These are phyloP conservation scores for Euspilapteryx auroguttella DNA, from an alignment of 2,888 invertebrate species.

Conservation along the genomic window DNA sequence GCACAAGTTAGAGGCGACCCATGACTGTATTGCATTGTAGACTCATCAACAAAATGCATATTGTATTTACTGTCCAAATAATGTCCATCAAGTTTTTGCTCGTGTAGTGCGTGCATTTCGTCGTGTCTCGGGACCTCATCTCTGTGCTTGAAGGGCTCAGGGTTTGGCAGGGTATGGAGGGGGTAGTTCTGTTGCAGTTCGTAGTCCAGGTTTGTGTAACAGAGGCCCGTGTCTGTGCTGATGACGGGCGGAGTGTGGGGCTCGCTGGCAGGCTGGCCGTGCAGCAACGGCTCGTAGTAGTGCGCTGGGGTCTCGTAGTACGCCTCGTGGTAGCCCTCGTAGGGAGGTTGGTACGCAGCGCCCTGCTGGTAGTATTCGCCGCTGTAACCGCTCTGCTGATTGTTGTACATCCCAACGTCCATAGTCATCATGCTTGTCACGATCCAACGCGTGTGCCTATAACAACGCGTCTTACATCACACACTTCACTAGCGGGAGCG, in stretches of 20 bases:
- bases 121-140: constrained; percentile 62
- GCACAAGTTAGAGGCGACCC: constrained; percentile 53
- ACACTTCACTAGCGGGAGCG: constrained; percentile 37
- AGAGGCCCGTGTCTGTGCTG: constrained; percentile 82
- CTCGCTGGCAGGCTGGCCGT: constrained; percentile 38
- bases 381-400: constrained; percentile 61
- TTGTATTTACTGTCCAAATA: constrained; percentile 57
- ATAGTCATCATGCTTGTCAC: constrained; percentile 73
- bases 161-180: constrained; percentile 55
- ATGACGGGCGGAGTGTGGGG: constrained; percentile 68
- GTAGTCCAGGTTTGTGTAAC: constrained; percentile 89
- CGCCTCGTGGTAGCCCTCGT: constrained; percentile 46
- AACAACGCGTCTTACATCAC: constrained; percentile 25
- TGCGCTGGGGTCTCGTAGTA: constrained; percentile 49
- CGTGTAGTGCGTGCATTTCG: constrained; percentile 31
- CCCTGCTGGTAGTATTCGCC: constrained; percentile 59
- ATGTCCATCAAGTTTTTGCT: constrained; percentile 47
- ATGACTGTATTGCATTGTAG: constrained; percentile 38
- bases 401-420: constrained; percentile 80
- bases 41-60: constrained; percentile 50
- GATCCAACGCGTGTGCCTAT: constrained; percentile 30
- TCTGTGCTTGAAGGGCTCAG: constrained; percentile 49
- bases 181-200: constrained; percentile 53
- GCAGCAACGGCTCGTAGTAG: constrained; percentile 52
- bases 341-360: constrained; percentile 37